These are phyloP conservation scores for Orientallactaga bullata DNA, from an alignment of 2,113 vertebrate genomes.

Conservation along the genomic window DNA sequence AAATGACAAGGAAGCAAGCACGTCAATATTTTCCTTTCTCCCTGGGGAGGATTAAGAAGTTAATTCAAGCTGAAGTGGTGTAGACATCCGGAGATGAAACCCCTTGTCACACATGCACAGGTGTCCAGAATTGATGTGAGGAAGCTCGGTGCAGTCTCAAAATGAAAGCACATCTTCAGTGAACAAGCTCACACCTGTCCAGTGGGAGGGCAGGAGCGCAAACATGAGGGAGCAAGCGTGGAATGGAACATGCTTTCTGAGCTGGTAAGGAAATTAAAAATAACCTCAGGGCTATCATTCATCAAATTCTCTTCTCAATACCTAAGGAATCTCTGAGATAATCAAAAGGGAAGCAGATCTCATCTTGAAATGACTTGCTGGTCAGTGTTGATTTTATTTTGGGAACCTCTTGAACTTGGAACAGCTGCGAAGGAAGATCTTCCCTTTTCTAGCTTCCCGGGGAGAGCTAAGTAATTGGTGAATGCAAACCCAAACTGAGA, in stretches of 20 bases:
- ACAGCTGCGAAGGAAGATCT: slow-evolving; percentile 11
- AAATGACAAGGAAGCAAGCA: background rate
- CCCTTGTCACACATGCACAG: background rate
- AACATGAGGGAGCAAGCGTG: background rate
- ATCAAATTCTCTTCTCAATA: slow-evolving; percentile 62
- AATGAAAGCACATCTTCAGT: background rate
- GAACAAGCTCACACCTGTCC: background rate
- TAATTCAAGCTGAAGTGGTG: slow-evolving; percentile 53
- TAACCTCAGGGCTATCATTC: slow-evolving; percentile 45
- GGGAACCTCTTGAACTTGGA: slow-evolving; percentile 44
- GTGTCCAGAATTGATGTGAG: background rate
- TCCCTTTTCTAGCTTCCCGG: background rate
- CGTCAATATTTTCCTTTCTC: slow-evolving; percentile 22
- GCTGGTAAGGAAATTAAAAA: slow-evolving; percentile 66
- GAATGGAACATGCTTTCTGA: background rate
- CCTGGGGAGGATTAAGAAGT: slow-evolving; percentile 1
- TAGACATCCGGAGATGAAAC: slow-evolving; percentile 8
- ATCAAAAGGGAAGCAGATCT: slow-evolving; percentile 52
- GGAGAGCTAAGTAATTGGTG: background rate
- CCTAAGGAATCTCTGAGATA: slow-evolving; percentile 47
- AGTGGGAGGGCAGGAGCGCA: background rate
- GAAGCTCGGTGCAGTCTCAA: background rate
- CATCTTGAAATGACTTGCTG: slow-evolving; percentile 58
- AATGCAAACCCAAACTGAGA: slow-evolving; percentile 18
- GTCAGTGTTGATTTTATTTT: slow-evolving; percentile 61